These are phyloP conservation scores for Laticauda laticaudata DNA, from an alignment of 2,113 vertebrate genomes.

Conservation along the genomic window DNA sequence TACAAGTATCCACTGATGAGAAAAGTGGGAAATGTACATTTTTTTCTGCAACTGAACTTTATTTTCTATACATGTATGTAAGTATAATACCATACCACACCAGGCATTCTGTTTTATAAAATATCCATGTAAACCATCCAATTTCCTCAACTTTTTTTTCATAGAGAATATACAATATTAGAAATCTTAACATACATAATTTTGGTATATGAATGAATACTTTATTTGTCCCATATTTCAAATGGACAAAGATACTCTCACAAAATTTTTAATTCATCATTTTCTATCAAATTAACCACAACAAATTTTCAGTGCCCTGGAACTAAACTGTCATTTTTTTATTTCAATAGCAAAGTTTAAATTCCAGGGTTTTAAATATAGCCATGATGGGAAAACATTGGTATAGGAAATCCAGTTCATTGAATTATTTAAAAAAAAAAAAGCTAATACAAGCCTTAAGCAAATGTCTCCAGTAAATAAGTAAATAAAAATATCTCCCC, in stretches of 20 bases:
- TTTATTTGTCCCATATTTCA: background rate
- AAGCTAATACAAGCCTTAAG: conserved; percentile 27
- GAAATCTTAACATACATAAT: background rate
- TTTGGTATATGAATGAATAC: background rate
- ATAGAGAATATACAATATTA: background rate
- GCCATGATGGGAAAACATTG: background rate
- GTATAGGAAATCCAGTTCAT: conserved; percentile 7
- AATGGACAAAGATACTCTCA: background rate
- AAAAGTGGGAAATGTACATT: background rate
- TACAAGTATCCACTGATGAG: background rate
- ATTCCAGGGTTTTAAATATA: background rate
- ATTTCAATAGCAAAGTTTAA: background rate
- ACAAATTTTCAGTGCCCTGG: background rate
- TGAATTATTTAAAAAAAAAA: background rate
- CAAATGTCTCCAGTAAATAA: background rate
- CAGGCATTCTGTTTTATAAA: background rate
- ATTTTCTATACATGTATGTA: background rate
- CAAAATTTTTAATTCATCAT: background rate
- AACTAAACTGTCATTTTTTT: background rate
- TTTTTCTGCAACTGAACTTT: background rate
- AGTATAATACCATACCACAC: background rate
- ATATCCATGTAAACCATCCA: background rate
- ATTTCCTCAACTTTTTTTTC: background rate
- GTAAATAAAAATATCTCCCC: background rate
- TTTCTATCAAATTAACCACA: too few relatives aligned